These are phyloP conservation scores for Umimayanthus kanabou DNA, from an alignment of 92 coral and sea anemone species.

Conservation along the genomic window DNA sequence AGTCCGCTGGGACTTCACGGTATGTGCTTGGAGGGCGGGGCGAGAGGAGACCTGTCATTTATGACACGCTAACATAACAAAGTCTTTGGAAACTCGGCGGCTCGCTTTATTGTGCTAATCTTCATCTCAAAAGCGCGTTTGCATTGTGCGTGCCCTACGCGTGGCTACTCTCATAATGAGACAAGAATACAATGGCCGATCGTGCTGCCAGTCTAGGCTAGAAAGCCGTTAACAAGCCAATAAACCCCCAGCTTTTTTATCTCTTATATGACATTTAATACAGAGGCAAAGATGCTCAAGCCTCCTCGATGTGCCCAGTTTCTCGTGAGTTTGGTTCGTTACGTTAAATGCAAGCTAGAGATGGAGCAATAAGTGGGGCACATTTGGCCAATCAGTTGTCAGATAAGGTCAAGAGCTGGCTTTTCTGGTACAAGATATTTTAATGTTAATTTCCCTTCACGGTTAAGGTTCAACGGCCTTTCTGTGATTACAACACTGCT, in stretches of 20 bases:
- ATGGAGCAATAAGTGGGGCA: slow-evolving; percentile 14
- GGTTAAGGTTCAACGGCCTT: not conserved
- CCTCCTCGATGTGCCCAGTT: slow-evolving; percentile 61
- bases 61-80: slow-evolving; percentile 70
- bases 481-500: not conserved
- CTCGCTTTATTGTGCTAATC: slow-evolving; percentile 84
- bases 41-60: slow-evolving; percentile 56
- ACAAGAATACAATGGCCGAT: slow-evolving; percentile 69
- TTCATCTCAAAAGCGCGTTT: slow-evolving; percentile 75
- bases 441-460: slow-evolving; percentile 21
- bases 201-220: slow-evolving; percentile 64
- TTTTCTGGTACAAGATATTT: slow-evolving; percentile 20
- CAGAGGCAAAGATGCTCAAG: slow-evolving; percentile 13
- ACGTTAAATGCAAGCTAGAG: not conserved
- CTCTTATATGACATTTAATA: slow-evolving; percentile 48
- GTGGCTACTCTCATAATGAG: slow-evolving; percentile 84
- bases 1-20: slow-evolving; percentile 91
- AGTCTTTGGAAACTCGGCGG: slow-evolving; percentile 63
- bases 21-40: slow-evolving; percentile 70
- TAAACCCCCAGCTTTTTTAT: slow-evolving; percentile 49
- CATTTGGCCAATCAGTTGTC: slow-evolving; percentile 16
- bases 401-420: slow-evolving; percentile 35
- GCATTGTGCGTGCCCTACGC: slow-evolving; percentile 87
- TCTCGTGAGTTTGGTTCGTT: slow-evolving; percentile 7
- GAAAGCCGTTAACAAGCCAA: slow-evolving; percentile 66